phyloP scores from a whole-genome alignment of 2,888 invertebrate species.

The Lasioglossum morio region DNA sequence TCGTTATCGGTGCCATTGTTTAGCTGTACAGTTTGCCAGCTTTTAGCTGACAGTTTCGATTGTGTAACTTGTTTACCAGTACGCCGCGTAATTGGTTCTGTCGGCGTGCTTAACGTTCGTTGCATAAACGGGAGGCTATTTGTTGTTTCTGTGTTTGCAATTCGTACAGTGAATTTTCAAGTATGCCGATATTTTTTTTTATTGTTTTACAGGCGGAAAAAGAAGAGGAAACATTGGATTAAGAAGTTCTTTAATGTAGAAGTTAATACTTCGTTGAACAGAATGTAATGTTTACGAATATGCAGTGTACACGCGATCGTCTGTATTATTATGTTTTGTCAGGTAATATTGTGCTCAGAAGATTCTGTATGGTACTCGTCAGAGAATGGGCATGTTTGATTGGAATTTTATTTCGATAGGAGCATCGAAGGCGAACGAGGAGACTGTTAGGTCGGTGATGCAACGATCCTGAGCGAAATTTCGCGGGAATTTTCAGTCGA shows the following conservation, averaged over 20 bases:
- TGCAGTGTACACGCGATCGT: no score
- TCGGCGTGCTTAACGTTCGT: not conserved
- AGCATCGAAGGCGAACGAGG: not conserved
- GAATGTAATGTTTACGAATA: no score
- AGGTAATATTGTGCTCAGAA: not conserved
- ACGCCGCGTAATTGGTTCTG: not conserved
- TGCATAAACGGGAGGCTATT: not conserved
- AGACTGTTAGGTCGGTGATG: not conserved
- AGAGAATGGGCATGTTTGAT: not conserved
- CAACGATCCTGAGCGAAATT: not conserved
- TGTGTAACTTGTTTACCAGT: not conserved
- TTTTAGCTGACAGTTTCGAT: not conserved
- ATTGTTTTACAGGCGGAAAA: no score
- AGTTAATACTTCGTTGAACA: not conserved
- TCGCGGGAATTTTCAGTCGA: constrained; percentile 24
- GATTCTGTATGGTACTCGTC: not conserved
- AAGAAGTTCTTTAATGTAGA: not conserved
- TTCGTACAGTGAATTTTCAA: no score
- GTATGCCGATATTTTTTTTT: no score
- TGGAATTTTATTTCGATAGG: not conserved
- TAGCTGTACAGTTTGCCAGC: not conserved
- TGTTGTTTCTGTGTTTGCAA: not conserved
- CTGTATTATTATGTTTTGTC: not conserved
- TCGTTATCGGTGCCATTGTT: not conserved
- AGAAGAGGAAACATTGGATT: not conserved